Evolutionary conservation across 2,113 vertebrate genomes (phyloP).

Genomic region (human): DNA sequence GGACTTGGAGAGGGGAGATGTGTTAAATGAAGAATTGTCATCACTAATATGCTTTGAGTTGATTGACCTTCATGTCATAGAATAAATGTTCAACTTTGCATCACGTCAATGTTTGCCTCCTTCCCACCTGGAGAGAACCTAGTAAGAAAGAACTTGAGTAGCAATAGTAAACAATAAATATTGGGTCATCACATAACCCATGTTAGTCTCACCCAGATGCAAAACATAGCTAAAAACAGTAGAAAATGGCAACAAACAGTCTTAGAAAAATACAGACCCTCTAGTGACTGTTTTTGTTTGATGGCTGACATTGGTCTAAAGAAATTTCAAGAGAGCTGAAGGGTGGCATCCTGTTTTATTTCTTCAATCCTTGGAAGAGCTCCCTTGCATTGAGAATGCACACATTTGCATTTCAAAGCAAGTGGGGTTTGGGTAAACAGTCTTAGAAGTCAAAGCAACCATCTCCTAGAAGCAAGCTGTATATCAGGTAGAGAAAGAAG

Average conservation of each 20-base stretch:
- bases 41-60: neutral
- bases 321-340: neutral
- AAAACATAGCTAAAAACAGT: neutral
- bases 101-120: neutral
- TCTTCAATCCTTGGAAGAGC: neutral
- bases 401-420: neutral
- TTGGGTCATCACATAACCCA: neutral
- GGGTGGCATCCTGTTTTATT: no score
- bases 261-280: neutral
- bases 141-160: no score
- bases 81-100: neutral
- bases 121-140: neutral
- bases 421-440: neutral
- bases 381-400: neutral
- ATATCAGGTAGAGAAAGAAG: neutral
- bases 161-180: neutral
- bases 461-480: neutral
- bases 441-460: neutral
- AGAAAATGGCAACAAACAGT: neutral
- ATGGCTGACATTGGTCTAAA: no score
- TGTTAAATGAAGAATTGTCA: neutral
- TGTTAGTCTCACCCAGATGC: no score
- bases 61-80: neutral
- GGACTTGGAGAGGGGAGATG: neutral
- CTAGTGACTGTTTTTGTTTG: neutral